phyloP scores from a whole-genome alignment of 2,113 vertebrate genomes.

The Cavia aperea region DNA sequence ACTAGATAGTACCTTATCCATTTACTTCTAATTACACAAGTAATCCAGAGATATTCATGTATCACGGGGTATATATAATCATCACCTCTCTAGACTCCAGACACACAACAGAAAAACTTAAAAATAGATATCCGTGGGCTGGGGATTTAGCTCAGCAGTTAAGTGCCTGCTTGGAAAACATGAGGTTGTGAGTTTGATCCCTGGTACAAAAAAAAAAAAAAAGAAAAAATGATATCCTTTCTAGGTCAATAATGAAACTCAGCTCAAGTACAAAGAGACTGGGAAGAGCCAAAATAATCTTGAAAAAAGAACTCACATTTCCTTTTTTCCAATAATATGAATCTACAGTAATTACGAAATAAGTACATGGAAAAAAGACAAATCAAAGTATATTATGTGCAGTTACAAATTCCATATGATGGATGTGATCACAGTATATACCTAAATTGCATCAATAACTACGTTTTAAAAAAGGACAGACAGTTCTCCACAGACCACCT shows the following conservation, averaged over 20 bases:
- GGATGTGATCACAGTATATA: background rate
- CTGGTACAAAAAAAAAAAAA: no score
- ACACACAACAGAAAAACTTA: conserved; percentile 6
- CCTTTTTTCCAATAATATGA: background rate
- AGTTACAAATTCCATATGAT: background rate
- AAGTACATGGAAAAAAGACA: background rate
- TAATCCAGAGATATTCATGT: background rate
- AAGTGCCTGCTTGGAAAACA: no score
- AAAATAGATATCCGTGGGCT: background rate
- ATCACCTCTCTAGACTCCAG: background rate
- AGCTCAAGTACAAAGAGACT: background rate
- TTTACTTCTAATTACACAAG: background rate
- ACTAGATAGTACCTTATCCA: background rate
- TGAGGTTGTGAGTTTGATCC: no score
- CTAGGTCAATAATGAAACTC: background rate
- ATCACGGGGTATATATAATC: background rate
- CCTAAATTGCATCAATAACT: background rate
- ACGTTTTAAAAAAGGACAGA: background rate
- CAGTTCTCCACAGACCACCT: background rate
- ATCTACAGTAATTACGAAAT: background rate
- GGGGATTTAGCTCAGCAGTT: no score
- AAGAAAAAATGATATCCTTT: background rate
- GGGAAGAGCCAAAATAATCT: background rate
- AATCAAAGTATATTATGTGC: background rate
- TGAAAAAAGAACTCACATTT: background rate